Evolutionary conservation across 2,113 vertebrate species (phyloP).

Genomic region (Limnothrissa miodon): DNA sequence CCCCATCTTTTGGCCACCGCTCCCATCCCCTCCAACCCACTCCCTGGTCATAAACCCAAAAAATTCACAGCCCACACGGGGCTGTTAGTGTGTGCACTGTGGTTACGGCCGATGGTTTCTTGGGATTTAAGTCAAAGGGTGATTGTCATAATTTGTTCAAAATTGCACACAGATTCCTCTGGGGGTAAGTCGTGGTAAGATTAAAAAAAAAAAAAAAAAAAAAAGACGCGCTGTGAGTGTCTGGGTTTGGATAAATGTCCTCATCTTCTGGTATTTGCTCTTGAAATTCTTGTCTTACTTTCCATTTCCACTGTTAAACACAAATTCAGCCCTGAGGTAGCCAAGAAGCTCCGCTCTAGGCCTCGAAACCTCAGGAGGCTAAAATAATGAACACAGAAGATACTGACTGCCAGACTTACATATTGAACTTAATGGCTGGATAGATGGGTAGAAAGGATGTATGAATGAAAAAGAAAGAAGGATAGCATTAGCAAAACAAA

Average conservation of each 20-base stretch:
- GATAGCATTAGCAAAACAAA: not conserved
- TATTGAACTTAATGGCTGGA: not conserved
- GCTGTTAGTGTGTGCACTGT: not conserved
- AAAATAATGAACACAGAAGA: not conserved
- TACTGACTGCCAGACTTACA: not conserved
- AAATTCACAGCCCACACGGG: conserved; percentile 11
- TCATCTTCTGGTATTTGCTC: conserved; percentile 11
- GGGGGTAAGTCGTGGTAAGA: not conserved
- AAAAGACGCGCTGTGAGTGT: not conserved
- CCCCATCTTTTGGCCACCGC: not conserved
- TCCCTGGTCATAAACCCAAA: not conserved
- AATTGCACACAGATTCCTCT: not conserved
- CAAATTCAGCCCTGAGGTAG: not conserved
- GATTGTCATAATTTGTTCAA: not conserved
- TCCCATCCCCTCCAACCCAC: not conserved
- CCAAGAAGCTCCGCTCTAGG: not conserved
- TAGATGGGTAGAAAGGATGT: not conserved
- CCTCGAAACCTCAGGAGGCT: not conserved
- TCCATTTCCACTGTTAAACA: conserved; percentile 11
- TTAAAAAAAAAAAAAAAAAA: not conserved
- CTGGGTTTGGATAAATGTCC: conserved; percentile 3
- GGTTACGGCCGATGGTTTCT: not conserved
- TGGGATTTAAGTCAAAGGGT: not conserved
- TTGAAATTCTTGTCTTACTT: not conserved
- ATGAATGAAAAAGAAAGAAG: not conserved